Evolutionary conservation across 2,797 vertebrate genomes (phyloP), one percentile per base, ranked within the genome.

Genomic region (Cheirogaleus major): DNA sequence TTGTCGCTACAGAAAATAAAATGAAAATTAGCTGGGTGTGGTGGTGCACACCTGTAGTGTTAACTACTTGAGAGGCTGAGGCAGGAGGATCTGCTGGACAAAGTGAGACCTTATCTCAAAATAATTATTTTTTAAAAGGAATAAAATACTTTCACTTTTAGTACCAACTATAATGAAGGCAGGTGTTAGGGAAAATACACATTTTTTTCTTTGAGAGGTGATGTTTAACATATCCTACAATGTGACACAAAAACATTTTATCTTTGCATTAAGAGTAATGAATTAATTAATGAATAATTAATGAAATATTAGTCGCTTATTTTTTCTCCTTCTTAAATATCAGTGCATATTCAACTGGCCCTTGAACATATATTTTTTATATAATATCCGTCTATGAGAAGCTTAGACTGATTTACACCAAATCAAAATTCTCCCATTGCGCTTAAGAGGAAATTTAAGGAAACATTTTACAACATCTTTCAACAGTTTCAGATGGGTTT

Each of bases 381-480:
- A 41, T 92, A 80, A 72, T 91, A 92, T 35, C 41, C 48, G 59
- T 93, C 61, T 82, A 75, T 63, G 78, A 93, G 65, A 89, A 94
- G 43, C 38, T 67, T 92, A 87, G 93, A 72, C 61, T 92, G 50
- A 78, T 80, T 72, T 88, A 96, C 32, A 78, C 79, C 81, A 92
- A 96, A 95, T 80, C 75, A 93, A 92, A 89, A 80, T 95, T 91
- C 55, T 93, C 82, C 48, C 23, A 80, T 38, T 91, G 92, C 79
- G 79, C 78, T 95, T 88, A 91, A 90, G 92, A 90, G 55, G 57
- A 93, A 89, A 95, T 93, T 80, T 91, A 93, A 96, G 93, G 82
- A 94, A 94, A 91, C 84, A 48, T 93, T 97, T 97, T 55, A 93
- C 70, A 92, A 32, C 73, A 78, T 92, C 92, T 97, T 93, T 81